Percentiles rank a stretch among this genome's conserved stretches.
These are phyloP conservation scores for Chloropsis hardwickii DNA, from an alignment of 2,113 vertebrate genomes.

Conservation along the genomic window DNA sequence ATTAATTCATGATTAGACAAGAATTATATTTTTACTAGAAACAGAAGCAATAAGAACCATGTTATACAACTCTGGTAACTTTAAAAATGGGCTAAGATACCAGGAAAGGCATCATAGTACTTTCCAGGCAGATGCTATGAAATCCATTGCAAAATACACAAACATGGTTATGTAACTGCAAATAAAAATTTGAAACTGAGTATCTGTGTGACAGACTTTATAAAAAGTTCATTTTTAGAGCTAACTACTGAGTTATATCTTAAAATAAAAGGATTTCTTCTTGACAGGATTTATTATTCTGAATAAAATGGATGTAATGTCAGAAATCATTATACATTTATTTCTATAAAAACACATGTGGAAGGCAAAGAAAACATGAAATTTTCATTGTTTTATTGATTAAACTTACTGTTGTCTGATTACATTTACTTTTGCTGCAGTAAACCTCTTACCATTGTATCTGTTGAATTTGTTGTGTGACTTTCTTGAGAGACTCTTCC, in stretches of 20 bases:
- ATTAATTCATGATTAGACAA: neutral
- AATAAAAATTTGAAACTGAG: neutral
- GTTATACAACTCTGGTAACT: neutral
- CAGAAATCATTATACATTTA: neutral
- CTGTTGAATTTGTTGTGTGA: slow-evolving; percentile 77
- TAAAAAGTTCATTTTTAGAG: neutral
- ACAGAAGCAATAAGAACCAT: neutral
- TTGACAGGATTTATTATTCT: neutral
- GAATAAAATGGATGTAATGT: neutral
- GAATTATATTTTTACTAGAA: neutral
- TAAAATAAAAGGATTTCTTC: neutral
- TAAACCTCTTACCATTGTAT: slow-evolving; percentile 76
- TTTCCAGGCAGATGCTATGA: neutral
- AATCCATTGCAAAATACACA: neutral
- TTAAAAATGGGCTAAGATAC: neutral
- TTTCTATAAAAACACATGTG: neutral
- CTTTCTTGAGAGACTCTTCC: slow-evolving; percentile 78
- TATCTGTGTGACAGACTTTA: neutral
- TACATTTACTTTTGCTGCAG: neutral
- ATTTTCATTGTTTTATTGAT: neutral
- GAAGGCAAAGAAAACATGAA: neutral
- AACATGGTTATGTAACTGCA: neutral
- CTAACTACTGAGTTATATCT: neutral
- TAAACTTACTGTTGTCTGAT: neutral
- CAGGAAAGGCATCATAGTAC: neutral